Conservation (phyloP, 2,888 invertebrate genomes). For the Serripes groenlandicus region DNA sequence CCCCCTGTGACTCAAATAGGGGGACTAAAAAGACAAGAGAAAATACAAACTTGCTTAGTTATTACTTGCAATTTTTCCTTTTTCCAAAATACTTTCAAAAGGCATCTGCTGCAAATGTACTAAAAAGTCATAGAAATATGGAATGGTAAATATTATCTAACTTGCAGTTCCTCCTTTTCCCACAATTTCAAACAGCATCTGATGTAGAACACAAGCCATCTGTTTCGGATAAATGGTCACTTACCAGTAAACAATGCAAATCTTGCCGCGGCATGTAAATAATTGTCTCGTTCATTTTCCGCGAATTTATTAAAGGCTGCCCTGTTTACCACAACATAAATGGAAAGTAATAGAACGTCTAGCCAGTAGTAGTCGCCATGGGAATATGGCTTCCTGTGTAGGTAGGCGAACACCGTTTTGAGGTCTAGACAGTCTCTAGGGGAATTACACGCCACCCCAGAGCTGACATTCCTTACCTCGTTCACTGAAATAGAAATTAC, state of each 20-base stretch:
- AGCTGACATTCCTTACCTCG: slow-evolving; percentile 13
- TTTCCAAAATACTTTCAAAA: no score
- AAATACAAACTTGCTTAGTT: no score
- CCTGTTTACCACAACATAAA: slow-evolving; percentile 48
- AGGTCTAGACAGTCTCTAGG: slow-evolving; percentile 35
- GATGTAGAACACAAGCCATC: background rate
- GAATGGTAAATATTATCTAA: no score
- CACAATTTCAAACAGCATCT: no score
- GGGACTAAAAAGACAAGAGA: no score
- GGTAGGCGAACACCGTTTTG: slow-evolving; percentile 51
- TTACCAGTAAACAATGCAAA: slow-evolving; percentile 71
- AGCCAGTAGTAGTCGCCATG: slow-evolving; percentile 37
- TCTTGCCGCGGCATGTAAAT: slow-evolving; percentile 70
- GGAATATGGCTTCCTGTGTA: background rate
- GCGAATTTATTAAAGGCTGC: slow-evolving; percentile 43
- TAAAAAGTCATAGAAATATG: no score
- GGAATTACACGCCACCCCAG: slow-evolving; percentile 45
- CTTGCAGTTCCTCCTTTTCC: no score
- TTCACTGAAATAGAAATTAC: slow-evolving; percentile 41
- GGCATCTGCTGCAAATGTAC: no score
- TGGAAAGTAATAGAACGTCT: slow-evolving; percentile 62
- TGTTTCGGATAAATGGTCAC: no score
- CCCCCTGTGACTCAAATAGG: no score
- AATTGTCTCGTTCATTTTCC: slow-evolving; percentile 63
- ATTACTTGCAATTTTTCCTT: no score